Conservation (phyloP, 2,113 vertebrate species). For the Channa maculata region DNA sequence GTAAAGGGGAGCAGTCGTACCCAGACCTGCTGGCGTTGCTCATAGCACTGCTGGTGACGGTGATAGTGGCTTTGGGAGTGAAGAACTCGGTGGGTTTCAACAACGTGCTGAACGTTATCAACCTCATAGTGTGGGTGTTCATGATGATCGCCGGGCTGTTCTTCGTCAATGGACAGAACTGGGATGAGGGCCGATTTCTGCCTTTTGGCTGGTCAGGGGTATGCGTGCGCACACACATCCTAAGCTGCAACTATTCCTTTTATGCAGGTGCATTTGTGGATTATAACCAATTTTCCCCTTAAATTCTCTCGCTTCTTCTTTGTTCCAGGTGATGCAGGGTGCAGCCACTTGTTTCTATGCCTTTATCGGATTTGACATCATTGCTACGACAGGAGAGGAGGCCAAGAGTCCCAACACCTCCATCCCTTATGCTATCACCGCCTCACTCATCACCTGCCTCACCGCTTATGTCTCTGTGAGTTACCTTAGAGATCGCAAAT, state of each 20-base stretch:
- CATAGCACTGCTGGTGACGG: conserved; percentile 92
- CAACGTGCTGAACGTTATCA: conserved; percentile 94
- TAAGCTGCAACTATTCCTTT: no score
- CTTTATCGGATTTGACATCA: conserved; percentile 99
- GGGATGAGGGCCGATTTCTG: conserved; percentile 93
- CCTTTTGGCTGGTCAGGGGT: conserved; percentile 98
- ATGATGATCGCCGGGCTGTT: conserved; percentile 96
- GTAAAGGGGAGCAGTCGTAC: conserved; percentile 97
- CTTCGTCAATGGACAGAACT: conserved; percentile 93
- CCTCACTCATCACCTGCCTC: conserved; percentile 94
- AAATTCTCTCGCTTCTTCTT: background rate
- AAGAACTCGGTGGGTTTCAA: conserved; percentile 98
- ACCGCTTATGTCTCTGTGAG: conserved; percentile 98
- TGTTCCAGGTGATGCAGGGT: conserved; percentile 93
- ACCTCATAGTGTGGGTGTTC: conserved; percentile 95
- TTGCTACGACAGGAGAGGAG: conserved; percentile 97
- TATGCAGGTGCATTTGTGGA: no score
- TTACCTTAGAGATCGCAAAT: conserved; percentile 46
- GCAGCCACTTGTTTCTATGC: conserved; percentile 98
- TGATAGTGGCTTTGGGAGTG: conserved; percentile 93
- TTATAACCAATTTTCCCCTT: background rate
- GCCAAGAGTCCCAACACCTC: conserved; percentile 98
- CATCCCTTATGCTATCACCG: conserved; percentile 97
- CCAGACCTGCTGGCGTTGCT: conserved; percentile 95
- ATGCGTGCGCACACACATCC: conserved; percentile 56